Base-by-base conservation (phyloP, 2,888 invertebrate genomes). In the Amblyjoppa proteus region DNA sequence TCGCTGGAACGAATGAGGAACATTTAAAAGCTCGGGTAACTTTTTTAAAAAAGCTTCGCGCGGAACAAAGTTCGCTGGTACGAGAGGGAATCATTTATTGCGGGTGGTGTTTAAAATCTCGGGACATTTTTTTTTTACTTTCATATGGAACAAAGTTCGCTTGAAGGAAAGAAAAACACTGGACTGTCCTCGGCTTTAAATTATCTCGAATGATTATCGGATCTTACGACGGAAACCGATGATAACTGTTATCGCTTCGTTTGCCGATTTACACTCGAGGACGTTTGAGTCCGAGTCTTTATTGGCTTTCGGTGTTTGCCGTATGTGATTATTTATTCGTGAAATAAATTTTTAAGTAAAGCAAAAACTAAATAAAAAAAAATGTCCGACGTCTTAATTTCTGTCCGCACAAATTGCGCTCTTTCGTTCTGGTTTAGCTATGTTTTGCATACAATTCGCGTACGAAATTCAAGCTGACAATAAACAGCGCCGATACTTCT, bases 161-260 rank as follows among this genome's bases (percentile, higher is more conserved):
- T 6, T 6, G 58, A 66, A 53, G 13, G 64, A 53, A 58, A 81
- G 51, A 66, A 66, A 79, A 34, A 82, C 4, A 31, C 16, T 31
- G 4, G 9, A 38, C 20, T 58, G 51, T 70, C 53, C 78, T 73
- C 73, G 76, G 41, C 69, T 76, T 77, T 80, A 41, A 80, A 73
- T 82, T 66, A 13, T 69, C 56, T 69, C 64, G 9, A 20, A 3
- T 2, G 28, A 31, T 61, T 7, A 7, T 13, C 58, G 71, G 71
- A 85, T 83, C 66, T 79, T 68, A 58, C 49, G 61, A 68, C 66
- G 38, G 61, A 83, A 85, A 76, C 71, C 51, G 76, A 53, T 70
- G 85, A 85, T 83, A 83, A 85, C 79, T 75, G 83, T 85, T 85
- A 85, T 85, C 80, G 83, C 53, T 13, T 68, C 71, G 38, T 53